Conservation (phyloP, 2,888 invertebrate genomes). For the Drosophila maculinotata region DNA sequence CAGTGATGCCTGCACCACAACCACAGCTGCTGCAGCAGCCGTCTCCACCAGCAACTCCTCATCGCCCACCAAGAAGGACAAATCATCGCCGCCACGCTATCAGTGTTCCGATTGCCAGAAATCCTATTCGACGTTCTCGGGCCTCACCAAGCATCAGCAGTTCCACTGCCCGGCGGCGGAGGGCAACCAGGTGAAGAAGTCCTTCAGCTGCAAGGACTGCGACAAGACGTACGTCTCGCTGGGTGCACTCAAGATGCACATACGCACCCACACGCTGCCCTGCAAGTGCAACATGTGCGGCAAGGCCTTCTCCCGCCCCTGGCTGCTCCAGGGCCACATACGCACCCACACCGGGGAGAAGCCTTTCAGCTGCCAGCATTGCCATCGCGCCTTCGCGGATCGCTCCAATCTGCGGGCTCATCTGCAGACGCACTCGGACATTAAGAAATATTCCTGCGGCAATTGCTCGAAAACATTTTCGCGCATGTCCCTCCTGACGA, state of each 20-base stretch:
- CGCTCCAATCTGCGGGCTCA: slow-evolving; percentile 98
- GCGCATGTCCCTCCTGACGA: slow-evolving; percentile 96
- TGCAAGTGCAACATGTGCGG: slow-evolving; percentile 98
- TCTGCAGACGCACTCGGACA: slow-evolving; percentile 98
- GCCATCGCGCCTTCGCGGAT: slow-evolving; percentile 98
- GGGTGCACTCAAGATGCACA: slow-evolving; percentile 99
- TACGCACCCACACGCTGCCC: slow-evolving; percentile 98
- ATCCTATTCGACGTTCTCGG: slow-evolving; percentile 98
- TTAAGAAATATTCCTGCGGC: slow-evolving; percentile 98
- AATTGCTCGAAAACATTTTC: slow-evolving; percentile 98
- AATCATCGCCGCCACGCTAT: slow-evolving; percentile 88
- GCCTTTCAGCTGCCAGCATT: slow-evolving; percentile 97
- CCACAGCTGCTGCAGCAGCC: slow-evolving; percentile 8
- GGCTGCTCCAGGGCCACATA: slow-evolving; percentile 98
- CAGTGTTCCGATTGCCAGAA: slow-evolving; percentile 97
- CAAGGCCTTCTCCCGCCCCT: slow-evolving; percentile 98
- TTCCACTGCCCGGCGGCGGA: slow-evolving; percentile 96
- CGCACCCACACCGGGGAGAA: slow-evolving; percentile 99
- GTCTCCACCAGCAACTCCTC: slow-evolving; percentile 6
- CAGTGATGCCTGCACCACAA: slow-evolving; percentile 3
- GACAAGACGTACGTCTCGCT: slow-evolving; percentile 97
- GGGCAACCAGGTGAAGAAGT: slow-evolving; percentile 94
- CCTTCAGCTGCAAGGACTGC: slow-evolving; percentile 98
- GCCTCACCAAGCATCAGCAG: slow-evolving; percentile 98
- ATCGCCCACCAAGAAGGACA: slow-evolving; percentile 84